A percentile compares a stretch with the other conserved stretches of the same genome.
Conservation (phyloP, 2,888 invertebrate genomes). For the Cataglyphis albicans region DNA sequence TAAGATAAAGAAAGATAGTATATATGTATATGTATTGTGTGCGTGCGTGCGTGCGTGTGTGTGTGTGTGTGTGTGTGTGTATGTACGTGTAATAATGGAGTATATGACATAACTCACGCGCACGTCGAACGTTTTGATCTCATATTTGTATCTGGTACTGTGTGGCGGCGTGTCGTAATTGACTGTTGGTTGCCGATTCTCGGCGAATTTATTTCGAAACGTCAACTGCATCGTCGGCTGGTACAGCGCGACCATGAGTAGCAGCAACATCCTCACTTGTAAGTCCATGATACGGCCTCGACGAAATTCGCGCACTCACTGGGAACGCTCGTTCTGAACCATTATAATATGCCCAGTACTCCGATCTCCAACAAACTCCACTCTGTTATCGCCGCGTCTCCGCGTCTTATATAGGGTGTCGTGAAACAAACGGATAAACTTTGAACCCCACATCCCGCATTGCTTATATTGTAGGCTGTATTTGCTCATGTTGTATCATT, state of each 20-base stretch:
- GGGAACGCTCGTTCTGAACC: not conserved
- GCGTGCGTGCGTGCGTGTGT: not conserved
- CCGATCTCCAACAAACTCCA: too few relatives aligned
- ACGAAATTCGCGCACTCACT: constrained; percentile 14
- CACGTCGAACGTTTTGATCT: constrained; percentile 87
- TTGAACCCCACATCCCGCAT: not conserved
- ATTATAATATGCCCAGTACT: not conserved
- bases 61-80: too few relatives aligned
- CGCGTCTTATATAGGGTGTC: not conserved
- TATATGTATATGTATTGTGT: not conserved
- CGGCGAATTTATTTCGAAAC: constrained; percentile 13
- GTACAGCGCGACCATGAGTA: constrained; percentile 58
- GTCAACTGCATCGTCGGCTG: constrained; percentile 53
- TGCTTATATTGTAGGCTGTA: too few relatives aligned
- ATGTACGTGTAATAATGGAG: not conserved
- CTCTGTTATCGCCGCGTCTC: not conserved
- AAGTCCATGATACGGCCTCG: constrained; percentile 47
- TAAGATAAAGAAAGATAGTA: not conserved
- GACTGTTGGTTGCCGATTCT: not conserved
- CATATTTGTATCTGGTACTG: constrained; percentile 81
- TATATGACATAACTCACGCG: constrained; percentile 85
- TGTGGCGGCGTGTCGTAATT: constrained; percentile 13
- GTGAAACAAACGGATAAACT: not conserved
- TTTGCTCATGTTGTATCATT: not conserved
- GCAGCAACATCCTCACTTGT: constrained; percentile 18